Evolutionary conservation across 2,113 vertebrate species (phyloP).

Genomic region (Trogon melanurus): DNA sequence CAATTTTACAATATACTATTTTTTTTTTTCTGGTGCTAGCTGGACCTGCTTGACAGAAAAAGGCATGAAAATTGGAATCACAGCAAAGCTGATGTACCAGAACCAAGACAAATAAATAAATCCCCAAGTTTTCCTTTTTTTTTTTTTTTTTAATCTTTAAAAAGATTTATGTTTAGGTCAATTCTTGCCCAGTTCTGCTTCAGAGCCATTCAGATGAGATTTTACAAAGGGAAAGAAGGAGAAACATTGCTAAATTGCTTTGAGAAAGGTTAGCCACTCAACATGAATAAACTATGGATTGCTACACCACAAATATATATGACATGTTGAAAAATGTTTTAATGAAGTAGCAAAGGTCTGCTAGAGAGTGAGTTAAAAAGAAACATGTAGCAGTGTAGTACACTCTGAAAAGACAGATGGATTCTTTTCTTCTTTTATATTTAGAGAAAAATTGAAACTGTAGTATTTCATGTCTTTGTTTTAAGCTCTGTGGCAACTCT

Average conservation of each 20-base stretch:
- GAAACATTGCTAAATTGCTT: conserved; percentile 43
- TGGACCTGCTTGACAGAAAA: not conserved
- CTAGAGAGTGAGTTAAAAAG: conserved; percentile 6
- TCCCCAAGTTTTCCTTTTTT: not conserved
- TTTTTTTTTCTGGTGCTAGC: not conserved
- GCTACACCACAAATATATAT: not conserved
- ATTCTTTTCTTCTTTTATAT: conserved; percentile 11
- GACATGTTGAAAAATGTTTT: conserved; percentile 49
- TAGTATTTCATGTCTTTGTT: conserved; percentile 21
- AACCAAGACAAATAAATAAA: conserved; percentile 31
- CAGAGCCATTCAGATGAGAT: conserved; percentile 29
- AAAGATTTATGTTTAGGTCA: conserved; percentile 23
- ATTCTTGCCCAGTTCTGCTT: conserved; percentile 16
- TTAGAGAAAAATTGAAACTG: not conserved
- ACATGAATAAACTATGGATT: conserved; percentile 46
- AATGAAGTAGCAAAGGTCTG: conserved; percentile 55
- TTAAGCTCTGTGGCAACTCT: not conserved
- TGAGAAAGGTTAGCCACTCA: conserved; percentile 45
- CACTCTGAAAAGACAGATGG: conserved; percentile 17
- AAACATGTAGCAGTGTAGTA: not conserved
- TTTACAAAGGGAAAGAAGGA: conserved; percentile 21
- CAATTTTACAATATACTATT: not conserved
- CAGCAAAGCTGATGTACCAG: not conserved
- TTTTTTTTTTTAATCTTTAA: not conserved
- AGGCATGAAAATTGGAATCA: conserved; percentile 4